Evolutionary conservation across 1,140 invertebrate species (phyloP), one percentile per base, ranked within the genome.

Genomic region (Brachionus rotundiformis): DNA sequence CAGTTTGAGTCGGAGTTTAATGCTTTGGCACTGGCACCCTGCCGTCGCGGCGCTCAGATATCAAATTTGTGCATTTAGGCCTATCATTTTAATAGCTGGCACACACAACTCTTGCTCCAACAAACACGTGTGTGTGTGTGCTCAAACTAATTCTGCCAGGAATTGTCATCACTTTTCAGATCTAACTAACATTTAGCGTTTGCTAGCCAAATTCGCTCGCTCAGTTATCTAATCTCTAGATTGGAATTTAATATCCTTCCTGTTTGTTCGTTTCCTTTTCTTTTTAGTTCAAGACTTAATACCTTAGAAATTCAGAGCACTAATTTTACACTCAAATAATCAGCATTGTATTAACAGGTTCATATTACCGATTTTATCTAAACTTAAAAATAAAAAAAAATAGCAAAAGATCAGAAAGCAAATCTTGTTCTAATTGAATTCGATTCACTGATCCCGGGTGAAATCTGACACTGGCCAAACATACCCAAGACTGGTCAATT

Each of bases 1-100:
- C 65, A 36, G 65, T 71, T 71, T 39, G 65, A 71, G 33, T 71
- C 27, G 27, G n/a, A 68, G 7, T 71, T 39, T 71, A 39, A 71
- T 39, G 33, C 39, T n/a, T 71, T 63, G 6, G 61, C 61, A 29
- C n/a, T 25, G 29, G 23, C n/a, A 29, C 63, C 63, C 10, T 68
- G 63, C 33, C 16, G 63, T 36, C 0, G 29, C 33, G 63, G 29
- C 63, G 1, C 29, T 36, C 36, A 10, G n/a, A 13, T 3, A 13
- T 31, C 25, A 36, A 25, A 68, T 63, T 33, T 68, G 63, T 36
- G 27, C 76, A 59, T 79, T 63, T 79, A 54, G 29, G 49, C 76
- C 59, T 79, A 79, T 79, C 76, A 79, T 79, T 79, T 79, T 79
- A 79, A 79, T 77, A 77, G 31, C n/a, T n/a, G n/a, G n/a, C n/a